Evolutionary conservation across 2,888 invertebrate genomes (phyloP).

Genomic region (Coremacera marginata): DNA sequence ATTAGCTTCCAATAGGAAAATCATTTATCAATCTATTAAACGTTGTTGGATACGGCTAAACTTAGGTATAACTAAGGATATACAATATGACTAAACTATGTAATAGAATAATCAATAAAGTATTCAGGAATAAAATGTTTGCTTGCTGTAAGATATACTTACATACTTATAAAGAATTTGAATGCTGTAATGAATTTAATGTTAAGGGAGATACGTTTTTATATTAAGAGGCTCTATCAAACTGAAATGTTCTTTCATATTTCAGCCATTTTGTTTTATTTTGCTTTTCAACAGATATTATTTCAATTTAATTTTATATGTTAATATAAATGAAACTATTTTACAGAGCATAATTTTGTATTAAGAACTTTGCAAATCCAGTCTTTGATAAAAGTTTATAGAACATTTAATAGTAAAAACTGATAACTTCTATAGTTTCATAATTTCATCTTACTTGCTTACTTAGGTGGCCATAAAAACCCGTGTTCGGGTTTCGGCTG

Average conservation of each 20-base stretch:
- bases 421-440: too few species aligned
- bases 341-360: too few species aligned
- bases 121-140: slow-evolving; percentile 30
- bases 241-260: too few species aligned
- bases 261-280: not conserved
- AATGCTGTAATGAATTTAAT: slow-evolving; percentile 1
- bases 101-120: slow-evolving; percentile 30
- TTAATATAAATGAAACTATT: too few species aligned
- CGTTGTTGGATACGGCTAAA: slow-evolving; percentile 51
- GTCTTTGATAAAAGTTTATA: too few species aligned
- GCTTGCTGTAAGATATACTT: not conserved
- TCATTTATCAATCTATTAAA: slow-evolving; percentile 54
- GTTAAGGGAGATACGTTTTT: too few species aligned
- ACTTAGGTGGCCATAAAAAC: too few species aligned
- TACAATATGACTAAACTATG: slow-evolving; percentile 50
- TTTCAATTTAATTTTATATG: not conserved
- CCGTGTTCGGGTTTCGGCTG: too few species aligned
- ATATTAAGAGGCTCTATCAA: too few species aligned
- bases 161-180: not conserved
- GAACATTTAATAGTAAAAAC: too few species aligned
- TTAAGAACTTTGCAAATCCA: too few species aligned
- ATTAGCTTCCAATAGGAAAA: slow-evolving; percentile 42
- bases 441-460: too few species aligned
- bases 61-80: slow-evolving; percentile 40
- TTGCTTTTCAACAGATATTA: slow-evolving; percentile 2